Conservation (phyloP, 2,888 invertebrate species). For the Lithophane socia region DNA sequence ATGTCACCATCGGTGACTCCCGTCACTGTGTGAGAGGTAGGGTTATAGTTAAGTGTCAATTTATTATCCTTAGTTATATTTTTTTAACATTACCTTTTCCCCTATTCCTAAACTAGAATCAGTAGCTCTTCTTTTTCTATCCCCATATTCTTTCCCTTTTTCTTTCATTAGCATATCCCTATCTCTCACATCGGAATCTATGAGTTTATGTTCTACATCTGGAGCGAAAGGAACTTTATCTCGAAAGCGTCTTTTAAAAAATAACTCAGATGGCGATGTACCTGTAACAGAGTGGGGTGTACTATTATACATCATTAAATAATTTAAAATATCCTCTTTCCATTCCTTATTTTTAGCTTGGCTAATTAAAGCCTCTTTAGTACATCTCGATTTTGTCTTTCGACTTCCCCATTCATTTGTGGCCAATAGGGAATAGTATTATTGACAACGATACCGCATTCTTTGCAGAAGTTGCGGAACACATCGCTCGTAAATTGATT, state of each 20-base stretch:
- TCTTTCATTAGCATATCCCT: too few relatives aligned
- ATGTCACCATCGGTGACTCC: not conserved
- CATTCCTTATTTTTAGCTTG: constrained; percentile 22
- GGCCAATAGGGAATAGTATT: constrained; percentile 2
- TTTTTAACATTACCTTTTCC: not conserved
- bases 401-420: constrained; percentile 64
- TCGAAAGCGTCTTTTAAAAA: constrained; percentile 1
- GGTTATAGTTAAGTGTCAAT: too few relatives aligned
- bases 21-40: too few relatives aligned
- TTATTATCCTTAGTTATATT: too few relatives aligned
- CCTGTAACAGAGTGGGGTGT: constrained; percentile 61
- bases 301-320: constrained; percentile 64
- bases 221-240: constrained; percentile 5
- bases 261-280: not conserved
- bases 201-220: not conserved
- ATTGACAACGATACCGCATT: not conserved
- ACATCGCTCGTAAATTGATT: constrained; percentile 1
- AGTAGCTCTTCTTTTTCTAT: constrained; percentile 5
- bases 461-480: constrained; percentile 2
- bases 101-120: not conserved
- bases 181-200: too few relatives aligned
- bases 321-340: constrained; percentile 53
- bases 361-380: constrained; percentile 59
- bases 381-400: constrained; percentile 62
- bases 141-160: constrained; percentile 7